Conservation (phyloP, 2,888 invertebrate genomes). For the Strigamia maritima region DNA sequence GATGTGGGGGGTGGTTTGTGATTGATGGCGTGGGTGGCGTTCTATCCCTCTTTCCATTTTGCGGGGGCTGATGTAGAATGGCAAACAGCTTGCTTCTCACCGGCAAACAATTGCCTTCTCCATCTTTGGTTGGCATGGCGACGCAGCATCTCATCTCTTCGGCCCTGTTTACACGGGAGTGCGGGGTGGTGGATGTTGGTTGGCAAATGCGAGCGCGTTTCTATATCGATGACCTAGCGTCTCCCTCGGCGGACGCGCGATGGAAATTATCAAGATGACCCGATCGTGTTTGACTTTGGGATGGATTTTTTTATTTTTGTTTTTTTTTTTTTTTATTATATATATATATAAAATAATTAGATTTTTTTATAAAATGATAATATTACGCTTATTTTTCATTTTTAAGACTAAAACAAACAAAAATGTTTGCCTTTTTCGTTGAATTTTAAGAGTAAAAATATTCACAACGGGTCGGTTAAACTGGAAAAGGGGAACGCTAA, state of each 20-base stretch:
- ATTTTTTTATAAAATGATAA: no score
- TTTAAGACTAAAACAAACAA: no score
- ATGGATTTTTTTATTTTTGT: neutral
- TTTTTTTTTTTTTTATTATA: no score
- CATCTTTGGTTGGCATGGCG: neutral
- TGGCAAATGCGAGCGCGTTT: neutral
- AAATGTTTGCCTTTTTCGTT: neutral
- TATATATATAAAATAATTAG: no score
- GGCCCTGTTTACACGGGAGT: neutral
- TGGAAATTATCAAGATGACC: constrained; percentile 4
- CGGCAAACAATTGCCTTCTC: constrained; percentile 4
- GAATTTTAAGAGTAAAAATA: neutral
- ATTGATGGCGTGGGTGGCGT: neutral
- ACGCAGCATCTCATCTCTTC: constrained; percentile 4
- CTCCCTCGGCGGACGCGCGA: neutral
- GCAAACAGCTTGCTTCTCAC: constrained; percentile 4
- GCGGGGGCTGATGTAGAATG: neutral
- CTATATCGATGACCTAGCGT: neutral
- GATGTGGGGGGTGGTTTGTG: neutral
- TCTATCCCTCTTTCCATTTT: constrained; percentile 2
- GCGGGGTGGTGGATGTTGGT: neutral
- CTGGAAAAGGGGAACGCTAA: neutral
- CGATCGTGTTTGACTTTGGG: neutral
- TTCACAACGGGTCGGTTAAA: neutral
- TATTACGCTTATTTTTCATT: no score